phyloP scores from a whole-genome alignment of 2,113 vertebrate genomes.

The Platysternon megacephalum region DNA sequence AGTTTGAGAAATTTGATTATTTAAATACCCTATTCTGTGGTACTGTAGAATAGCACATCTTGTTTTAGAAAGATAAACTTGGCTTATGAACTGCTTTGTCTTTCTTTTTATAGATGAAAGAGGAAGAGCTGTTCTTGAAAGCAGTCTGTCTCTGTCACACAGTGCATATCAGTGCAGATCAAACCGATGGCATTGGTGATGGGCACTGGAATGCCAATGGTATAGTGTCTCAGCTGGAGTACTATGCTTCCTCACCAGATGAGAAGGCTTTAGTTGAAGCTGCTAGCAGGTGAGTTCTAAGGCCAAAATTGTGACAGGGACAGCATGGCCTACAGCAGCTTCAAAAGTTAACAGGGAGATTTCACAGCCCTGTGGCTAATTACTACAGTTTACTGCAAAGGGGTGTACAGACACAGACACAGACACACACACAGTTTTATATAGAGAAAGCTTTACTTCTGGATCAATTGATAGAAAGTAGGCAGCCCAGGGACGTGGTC shows the following conservation, averaged over 20 bases:
- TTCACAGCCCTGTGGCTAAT: not conserved
- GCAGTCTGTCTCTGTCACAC: constrained; percentile 96
- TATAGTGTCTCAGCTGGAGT: constrained; percentile 85
- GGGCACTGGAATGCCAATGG: constrained; percentile 85
- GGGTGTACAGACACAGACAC: too few relatives aligned
- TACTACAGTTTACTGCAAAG: not conserved
- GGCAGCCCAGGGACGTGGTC: not conserved
- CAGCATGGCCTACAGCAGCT: not conserved
- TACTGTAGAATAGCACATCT: not conserved
- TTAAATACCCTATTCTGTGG: not conserved
- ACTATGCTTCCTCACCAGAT: constrained; percentile 97
- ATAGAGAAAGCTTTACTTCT: too few relatives aligned
- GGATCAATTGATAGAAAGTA: not conserved
- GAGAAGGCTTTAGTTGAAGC: constrained; percentile 98
- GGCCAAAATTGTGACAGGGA: not conserved
- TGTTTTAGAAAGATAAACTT: not conserved
- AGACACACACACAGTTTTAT: too few relatives aligned
- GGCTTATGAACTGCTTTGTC: not conserved
- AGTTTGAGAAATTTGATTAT: not conserved
- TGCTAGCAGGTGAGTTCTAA: constrained; percentile 85
- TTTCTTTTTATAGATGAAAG: constrained; percentile 80
- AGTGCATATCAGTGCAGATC: constrained; percentile 93
- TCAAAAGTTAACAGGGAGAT: not conserved
- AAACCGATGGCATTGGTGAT: constrained; percentile 83
- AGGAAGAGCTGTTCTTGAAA: constrained; percentile 93